These are phyloP conservation scores for Austrolebias charrua DNA, from an alignment of 2,797 vertebrate species.

Conservation along the genomic window DNA sequence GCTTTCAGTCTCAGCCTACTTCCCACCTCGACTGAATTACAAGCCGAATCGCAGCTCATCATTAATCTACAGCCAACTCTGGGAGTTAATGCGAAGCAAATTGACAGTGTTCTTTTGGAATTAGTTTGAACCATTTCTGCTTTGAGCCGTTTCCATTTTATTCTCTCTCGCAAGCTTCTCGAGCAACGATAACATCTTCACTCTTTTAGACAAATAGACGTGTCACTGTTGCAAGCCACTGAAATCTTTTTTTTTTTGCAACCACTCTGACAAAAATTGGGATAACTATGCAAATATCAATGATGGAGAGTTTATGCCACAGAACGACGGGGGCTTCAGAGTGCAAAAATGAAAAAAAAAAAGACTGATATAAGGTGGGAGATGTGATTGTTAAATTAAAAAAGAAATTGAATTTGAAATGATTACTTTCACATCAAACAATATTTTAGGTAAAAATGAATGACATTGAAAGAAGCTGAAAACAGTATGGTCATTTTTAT, in stretches of 20 bases:
- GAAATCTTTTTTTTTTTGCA: neutral
- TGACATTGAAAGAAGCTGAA: too few species aligned
- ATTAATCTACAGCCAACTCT: neutral
- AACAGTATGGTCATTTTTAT: too few species aligned
- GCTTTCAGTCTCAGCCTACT: constrained; percentile 18
- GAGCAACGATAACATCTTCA: neutral
- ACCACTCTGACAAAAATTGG: neutral
- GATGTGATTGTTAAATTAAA: too few species aligned
- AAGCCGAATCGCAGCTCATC: constrained; percentile 11
- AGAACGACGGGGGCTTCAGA: neutral
- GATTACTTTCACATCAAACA: too few species aligned
- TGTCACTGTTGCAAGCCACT: neutral
- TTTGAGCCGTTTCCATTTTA: neutral
- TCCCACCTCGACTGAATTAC: constrained; percentile 10
- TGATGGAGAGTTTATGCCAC: neutral
- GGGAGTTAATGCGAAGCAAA: constrained; percentile 2
- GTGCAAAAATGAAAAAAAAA: neutral
- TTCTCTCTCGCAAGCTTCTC: neutral
- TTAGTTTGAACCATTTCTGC: neutral
- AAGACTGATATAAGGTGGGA: too few species aligned
- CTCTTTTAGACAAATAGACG: neutral
- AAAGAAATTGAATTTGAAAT: too few species aligned
- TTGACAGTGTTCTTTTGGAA: neutral
- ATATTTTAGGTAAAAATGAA: too few species aligned
- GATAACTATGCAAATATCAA: neutral